phyloP scores from a whole-genome alignment of 37 sponge, comb jelly and placozoan genomes.

The Beroe forskalii region DNA sequence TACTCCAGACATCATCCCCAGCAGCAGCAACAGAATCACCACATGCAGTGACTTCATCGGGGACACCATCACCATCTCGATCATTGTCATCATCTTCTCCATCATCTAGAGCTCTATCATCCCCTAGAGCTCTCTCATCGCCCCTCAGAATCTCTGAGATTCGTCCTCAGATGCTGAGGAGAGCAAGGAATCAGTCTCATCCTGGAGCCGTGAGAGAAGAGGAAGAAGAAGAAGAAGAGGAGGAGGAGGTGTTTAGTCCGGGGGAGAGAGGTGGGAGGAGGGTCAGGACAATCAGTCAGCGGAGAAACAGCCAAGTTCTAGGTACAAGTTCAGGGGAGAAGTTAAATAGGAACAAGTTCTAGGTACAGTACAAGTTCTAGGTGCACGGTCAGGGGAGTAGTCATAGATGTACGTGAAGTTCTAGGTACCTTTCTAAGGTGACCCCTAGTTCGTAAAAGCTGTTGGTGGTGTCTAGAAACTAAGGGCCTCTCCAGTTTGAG shows the following conservation, averaged over 20 bases:
- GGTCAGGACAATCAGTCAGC: slow-evolving; percentile 9
- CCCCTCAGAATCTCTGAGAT: no score
- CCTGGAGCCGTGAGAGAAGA: slow-evolving; percentile 34
- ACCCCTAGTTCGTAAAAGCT: no score
- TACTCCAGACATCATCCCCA: background rate
- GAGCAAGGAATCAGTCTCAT: slow-evolving; percentile 17
- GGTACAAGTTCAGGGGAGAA: no score
- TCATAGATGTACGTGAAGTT: no score
- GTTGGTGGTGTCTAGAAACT: no score
- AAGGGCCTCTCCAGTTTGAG: no score
- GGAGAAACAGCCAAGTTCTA: background rate
- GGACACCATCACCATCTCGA: no score
- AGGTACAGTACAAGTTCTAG: no score
- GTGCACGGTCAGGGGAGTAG: no score
- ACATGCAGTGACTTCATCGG: background rate
- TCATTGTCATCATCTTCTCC: no score
- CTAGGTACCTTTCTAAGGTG: no score
- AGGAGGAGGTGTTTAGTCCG: background rate
- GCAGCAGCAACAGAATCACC: background rate
- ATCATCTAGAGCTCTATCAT: background rate
- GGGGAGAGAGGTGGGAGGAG: background rate
- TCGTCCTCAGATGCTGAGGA: background rate
- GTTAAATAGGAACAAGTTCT: no score
- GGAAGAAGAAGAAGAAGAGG: slow-evolving; percentile 24
- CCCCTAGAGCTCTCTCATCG: background rate